Evolutionary conservation across 2,888 invertebrate species (phyloP).

Genomic region (Orthonychiurus folsomi): DNA sequence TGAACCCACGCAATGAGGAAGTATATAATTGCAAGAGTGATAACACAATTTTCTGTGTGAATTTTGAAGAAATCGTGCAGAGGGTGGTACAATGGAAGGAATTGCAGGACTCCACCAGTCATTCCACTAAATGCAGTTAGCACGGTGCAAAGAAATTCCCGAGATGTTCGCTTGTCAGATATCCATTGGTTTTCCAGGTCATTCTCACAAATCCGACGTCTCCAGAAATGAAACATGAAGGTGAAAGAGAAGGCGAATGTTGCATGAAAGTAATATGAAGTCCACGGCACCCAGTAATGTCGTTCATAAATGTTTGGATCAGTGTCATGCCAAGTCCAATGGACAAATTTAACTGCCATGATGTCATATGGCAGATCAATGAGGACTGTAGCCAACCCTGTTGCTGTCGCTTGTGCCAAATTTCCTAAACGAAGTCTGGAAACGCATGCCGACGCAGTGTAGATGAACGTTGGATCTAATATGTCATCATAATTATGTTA

Average conservation of each 20-base stretch:
- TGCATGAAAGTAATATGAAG: slow-evolving; percentile 72
- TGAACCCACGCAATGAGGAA: slow-evolving; percentile 54
- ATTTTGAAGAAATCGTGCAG: slow-evolving; percentile 60
- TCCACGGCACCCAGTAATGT: slow-evolving; percentile 75
- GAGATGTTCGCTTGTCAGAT: slow-evolving; percentile 42
- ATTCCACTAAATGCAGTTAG: slow-evolving; percentile 58
- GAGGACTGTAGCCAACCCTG: slow-evolving; percentile 58
- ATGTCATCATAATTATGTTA: neutral
- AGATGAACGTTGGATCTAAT: slow-evolving; percentile 50
- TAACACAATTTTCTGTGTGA: slow-evolving; percentile 63
- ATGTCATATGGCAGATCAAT: slow-evolving; percentile 73
- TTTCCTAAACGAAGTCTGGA: slow-evolving; percentile 47
- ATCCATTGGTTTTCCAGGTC: slow-evolving; percentile 31
- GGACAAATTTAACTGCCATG: slow-evolving; percentile 64
- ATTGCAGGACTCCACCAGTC: slow-evolving; percentile 63
- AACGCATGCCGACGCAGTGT: slow-evolving; percentile 48
- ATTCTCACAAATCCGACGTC: slow-evolving; percentile 43
- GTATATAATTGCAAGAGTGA: slow-evolving; percentile 56
- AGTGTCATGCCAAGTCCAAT: slow-evolving; percentile 77
- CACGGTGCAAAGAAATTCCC: slow-evolving; percentile 51
- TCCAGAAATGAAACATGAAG: slow-evolving; percentile 56
- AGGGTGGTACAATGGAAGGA: slow-evolving; percentile 65
- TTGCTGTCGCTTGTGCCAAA: slow-evolving; percentile 48
- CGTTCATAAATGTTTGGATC: slow-evolving; percentile 62
- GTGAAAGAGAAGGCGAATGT: slow-evolving; percentile 63